A percentile compares a stretch with the other conserved stretches of the same genome.
These are phyloP conservation scores for Carlito syrichta DNA, from an alignment of 2,113 vertebrate species.

Conservation along the genomic window DNA sequence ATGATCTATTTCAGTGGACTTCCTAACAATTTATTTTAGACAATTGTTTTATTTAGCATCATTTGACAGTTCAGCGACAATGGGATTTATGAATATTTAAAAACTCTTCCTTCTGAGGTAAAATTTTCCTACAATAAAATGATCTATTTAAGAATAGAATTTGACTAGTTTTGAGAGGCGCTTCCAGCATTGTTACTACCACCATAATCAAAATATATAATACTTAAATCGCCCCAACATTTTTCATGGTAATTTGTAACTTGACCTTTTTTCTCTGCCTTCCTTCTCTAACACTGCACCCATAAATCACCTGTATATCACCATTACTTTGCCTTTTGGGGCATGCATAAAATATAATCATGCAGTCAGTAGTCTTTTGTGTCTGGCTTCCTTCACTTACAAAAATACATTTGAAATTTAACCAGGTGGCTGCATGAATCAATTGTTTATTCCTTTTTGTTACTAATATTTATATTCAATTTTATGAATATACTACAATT, in stretches of 20 bases:
- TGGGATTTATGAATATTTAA: not conserved
- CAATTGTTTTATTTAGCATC: not conserved
- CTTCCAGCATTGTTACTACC: not conserved
- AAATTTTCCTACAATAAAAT: not conserved
- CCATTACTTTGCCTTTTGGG: too few species aligned
- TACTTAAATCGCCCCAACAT: not conserved
- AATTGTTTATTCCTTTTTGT: too few species aligned
- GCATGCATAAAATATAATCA: too few species aligned
- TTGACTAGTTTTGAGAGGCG: not conserved
- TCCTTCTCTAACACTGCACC: not conserved
- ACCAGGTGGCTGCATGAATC: too few species aligned
- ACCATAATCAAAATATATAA: not conserved
- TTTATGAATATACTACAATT: too few species aligned
- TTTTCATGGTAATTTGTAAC: not conserved
- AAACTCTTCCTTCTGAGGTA: not conserved
- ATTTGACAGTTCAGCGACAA: not conserved
- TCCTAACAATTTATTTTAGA: not conserved
- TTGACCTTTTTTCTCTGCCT: not conserved
- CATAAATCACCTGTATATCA: too few species aligned
- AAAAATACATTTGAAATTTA: too few species aligned
- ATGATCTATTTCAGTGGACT: constrained; percentile 2
- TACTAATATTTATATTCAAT: too few species aligned
- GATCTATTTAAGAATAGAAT: not conserved
- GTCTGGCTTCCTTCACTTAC: too few species aligned
- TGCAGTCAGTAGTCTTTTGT: too few species aligned